phyloP scores from a whole-genome alignment of 1,140 invertebrate species.

The Pseudobourletiella spinata region DNA sequence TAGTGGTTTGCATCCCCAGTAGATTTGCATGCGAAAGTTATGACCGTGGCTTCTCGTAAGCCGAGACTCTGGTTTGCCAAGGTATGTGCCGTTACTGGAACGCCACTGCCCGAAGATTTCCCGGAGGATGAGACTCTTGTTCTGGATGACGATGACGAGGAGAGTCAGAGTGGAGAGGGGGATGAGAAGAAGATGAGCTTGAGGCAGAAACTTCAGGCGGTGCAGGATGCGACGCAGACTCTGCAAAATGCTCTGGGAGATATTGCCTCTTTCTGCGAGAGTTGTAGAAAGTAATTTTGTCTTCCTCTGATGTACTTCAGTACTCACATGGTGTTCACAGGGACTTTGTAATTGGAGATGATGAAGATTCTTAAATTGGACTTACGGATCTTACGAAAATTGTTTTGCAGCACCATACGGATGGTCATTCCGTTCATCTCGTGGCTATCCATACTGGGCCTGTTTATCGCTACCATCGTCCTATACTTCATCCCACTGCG shows the following conservation, averaged over 20 bases:
- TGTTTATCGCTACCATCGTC: constrained; percentile 50
- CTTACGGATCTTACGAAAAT: too few species aligned
- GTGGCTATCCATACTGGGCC: constrained; percentile 67
- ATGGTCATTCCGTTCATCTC: constrained; percentile 96
- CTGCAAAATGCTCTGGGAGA: constrained; percentile 91
- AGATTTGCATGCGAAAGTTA: too few species aligned
- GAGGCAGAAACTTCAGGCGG: constrained; percentile 84
- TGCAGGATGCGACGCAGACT: constrained; percentile 88
- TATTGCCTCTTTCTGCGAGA: constrained; percentile 82
- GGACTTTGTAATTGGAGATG: too few species aligned
- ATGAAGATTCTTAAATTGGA: too few species aligned
- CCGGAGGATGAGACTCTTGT: constrained; percentile 50
- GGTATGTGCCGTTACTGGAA: constrained; percentile 37
- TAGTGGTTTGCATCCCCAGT: too few species aligned
- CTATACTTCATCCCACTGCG: constrained; percentile 85
- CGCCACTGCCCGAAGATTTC: constrained; percentile 46
- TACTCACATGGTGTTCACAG: too few species aligned
- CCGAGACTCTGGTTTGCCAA: too few species aligned
- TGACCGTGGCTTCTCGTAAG: too few species aligned
- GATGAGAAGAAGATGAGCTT: constrained; percentile 92
- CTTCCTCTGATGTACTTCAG: too few species aligned
- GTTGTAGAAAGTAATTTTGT: constrained; percentile 76
- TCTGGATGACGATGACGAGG: constrained; percentile 38
- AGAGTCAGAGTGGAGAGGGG: constrained; percentile 37
- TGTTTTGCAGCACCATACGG: constrained; percentile 72